Base-by-base conservation (phyloP, 92 coral and sea anemone genomes). In the Siderastrea radians region DNA sequence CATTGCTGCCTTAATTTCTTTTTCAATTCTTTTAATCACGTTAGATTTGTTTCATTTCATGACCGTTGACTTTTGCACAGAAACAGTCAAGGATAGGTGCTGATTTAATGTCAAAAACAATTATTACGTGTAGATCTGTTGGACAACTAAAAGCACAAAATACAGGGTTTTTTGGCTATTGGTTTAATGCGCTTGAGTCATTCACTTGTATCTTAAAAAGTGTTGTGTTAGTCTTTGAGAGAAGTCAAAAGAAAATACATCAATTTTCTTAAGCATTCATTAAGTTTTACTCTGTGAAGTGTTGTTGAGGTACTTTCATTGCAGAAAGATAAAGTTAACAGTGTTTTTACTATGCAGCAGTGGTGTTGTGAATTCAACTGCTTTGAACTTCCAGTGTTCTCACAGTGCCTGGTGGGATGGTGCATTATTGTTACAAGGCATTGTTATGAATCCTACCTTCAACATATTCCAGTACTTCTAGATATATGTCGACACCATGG, bases 1-100 rank as follows among this genome's bases (percentile, higher is more conserved):
- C 57, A 15, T 72, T 72, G 77, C 77, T 72, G 77, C 77, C 45
- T 72, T 72, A 72, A 72, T 72, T 72, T 49, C 77, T 72, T 72
- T 55, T 45, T 72, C 55, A 2, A 55, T 45, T 72, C 46, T 45
- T 72, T 45, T 45, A 72, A 72, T 55, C 77, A 72, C 7, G 77
- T 55, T 45, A 72, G 38, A 26, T 26, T 26, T 26, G 38, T 26
- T 26, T 26, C 38, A 26, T 26, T 26, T 26, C 38, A 26, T 26
- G 38, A 26, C 38, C 38, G 38, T 26, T 26, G 38, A 26, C 38
- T 26, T 26, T 26, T 26, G 38, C 0, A 72, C 13, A 72, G 55
- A 8, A 72, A 72, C 77, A 72, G 10, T 72, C 46, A 26, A 26
- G 38, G 38, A 26, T 26, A 26, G 38, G 38, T 26, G 38, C 38